Conservation (phyloP, 2,888 invertebrate genomes). For the Ommatoiulus sabulosus region DNA sequence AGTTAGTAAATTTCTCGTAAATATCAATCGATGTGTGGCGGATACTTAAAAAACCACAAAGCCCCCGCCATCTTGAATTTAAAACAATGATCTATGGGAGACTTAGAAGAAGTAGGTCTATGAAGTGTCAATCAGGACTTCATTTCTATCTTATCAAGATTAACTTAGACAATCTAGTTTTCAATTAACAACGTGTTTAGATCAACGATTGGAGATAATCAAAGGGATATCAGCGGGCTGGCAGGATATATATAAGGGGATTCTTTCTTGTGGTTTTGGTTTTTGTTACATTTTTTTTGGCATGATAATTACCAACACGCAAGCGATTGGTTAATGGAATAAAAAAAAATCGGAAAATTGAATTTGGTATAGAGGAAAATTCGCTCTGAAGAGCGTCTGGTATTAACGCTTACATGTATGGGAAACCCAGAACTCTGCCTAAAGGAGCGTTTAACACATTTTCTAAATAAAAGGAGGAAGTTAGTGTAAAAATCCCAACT, state of each 20-base stretch:
- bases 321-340: not conserved
- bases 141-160: slow-evolving; percentile 3
- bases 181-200: not conserved
- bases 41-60: not conserved
- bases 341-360: not conserved
- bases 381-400: too few species aligned
- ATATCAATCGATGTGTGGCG: not conserved
- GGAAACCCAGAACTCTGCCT: too few species aligned
- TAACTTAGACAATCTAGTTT: not conserved
- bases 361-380: too few species aligned
- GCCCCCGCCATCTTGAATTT: not conserved
- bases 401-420: too few species aligned
- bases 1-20: not conserved
- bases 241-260: not conserved
- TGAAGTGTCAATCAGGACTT: not conserved
- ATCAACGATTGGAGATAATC: not conserved
- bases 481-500: too few species aligned
- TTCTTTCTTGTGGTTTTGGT: not conserved
- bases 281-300: not conserved
- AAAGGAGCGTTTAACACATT: too few species aligned
- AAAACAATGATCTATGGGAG: not conserved
- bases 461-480: too few species aligned
- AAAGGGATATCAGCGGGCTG: not conserved
- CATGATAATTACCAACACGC: not conserved
- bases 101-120: not conserved